Conservation (phyloP, 2,113 vertebrate genomes). For the Scolopax mira region DNA sequence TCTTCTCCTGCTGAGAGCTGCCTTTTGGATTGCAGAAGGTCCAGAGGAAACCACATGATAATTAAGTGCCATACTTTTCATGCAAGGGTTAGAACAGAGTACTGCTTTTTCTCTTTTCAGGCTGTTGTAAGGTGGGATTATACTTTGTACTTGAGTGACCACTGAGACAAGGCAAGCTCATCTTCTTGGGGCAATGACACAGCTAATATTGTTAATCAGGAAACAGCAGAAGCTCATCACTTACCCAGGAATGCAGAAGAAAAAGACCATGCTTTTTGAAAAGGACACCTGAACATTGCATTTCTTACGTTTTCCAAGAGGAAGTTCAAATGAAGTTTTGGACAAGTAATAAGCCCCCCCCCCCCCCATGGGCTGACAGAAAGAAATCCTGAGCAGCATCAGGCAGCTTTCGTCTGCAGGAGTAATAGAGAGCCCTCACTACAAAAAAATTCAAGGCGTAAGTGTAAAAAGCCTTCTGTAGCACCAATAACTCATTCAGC, state of each 20-base stretch:
- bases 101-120: background rate
- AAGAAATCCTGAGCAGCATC: background rate
- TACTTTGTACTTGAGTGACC: background rate
- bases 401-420: background rate
- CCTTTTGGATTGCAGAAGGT: background rate
- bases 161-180: background rate
- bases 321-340: background rate
- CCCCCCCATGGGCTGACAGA: background rate
- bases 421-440: fast-evolving
- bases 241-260: background rate
- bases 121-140: background rate
- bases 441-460: background rate
- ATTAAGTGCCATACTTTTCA: background rate
- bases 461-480: background rate
- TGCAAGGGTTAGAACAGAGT: fast-evolving
- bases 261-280: background rate
- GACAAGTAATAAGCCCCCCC: background rate
- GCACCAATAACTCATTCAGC: background rate
- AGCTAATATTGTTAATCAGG: background rate
- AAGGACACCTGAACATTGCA: background rate
- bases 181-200: background rate
- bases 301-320: background rate
- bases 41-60: background rate
- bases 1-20: background rate
- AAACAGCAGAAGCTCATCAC: background rate